Percentiles rank a stretch among this genome's conserved stretches.
Conservation (phyloP, 1,140 invertebrate species). For the Thaumatotibia leucotreta region DNA sequence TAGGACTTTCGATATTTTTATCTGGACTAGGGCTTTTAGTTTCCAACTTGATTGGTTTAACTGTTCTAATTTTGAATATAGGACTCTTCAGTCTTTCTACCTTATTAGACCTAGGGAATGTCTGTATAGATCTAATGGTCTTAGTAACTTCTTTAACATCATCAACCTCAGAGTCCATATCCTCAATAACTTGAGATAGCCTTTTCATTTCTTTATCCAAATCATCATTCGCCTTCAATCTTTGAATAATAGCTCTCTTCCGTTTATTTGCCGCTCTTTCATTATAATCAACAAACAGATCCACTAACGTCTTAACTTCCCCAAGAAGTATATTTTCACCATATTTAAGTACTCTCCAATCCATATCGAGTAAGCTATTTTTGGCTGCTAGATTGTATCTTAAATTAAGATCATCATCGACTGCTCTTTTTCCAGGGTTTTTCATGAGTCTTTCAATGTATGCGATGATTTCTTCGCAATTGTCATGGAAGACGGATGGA, state of each 20-base stretch:
- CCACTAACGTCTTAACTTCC: slow-evolving; percentile 64
- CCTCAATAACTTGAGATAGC: slow-evolving; percentile 59
- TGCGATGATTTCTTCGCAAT: slow-evolving; percentile 60
- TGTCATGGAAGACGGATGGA: slow-evolving; percentile 63
- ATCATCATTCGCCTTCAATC: slow-evolving; percentile 48
- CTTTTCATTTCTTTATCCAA: slow-evolving; percentile 67
- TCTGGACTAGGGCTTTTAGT: slow-evolving; percentile 32
- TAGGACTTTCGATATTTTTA: slow-evolving; percentile 21
- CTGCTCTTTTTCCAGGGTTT: slow-evolving; percentile 27
- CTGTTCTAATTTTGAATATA: slow-evolving; percentile 56
- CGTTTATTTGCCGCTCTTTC: slow-evolving; percentile 49
- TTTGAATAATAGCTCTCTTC: slow-evolving; percentile 37
- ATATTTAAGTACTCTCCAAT: slow-evolving; percentile 70
- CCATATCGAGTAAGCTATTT: slow-evolving; percentile 67
- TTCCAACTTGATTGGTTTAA: slow-evolving; percentile 54
- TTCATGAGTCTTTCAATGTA: slow-evolving; percentile 60
- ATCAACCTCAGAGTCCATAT: slow-evolving; percentile 53
- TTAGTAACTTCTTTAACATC: slow-evolving; percentile 32
- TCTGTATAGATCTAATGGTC: slow-evolving; percentile 31
- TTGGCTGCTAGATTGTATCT: slow-evolving; percentile 57
- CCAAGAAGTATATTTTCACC: slow-evolving; percentile 69
- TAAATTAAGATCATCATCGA: slow-evolving; percentile 50
- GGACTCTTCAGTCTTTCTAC: slow-evolving; percentile 48
- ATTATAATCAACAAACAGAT: slow-evolving; percentile 43
- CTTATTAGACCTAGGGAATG: slow-evolving; percentile 32